phyloP scores from a whole-genome alignment of 2,113 vertebrate genomes.

The Cygnus buccinator region DNA sequence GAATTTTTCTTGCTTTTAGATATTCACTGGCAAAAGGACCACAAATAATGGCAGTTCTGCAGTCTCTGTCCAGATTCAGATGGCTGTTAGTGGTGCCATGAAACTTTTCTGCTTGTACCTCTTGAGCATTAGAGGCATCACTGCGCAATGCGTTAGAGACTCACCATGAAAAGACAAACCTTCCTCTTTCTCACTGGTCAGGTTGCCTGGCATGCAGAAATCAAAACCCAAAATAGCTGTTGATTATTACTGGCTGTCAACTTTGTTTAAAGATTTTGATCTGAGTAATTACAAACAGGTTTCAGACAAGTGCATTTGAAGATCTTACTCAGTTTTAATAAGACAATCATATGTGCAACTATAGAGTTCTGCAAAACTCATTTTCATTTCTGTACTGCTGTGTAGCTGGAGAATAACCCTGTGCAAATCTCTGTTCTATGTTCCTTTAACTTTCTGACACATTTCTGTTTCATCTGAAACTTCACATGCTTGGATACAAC shows the following conservation, averaged over 20 bases:
- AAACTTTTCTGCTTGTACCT: neutral
- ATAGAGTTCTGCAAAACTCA: neutral
- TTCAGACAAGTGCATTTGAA: neutral
- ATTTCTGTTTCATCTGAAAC: slow-evolving; percentile 24
- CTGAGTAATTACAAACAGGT: neutral
- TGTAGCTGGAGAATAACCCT: neutral
- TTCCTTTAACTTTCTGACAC: slow-evolving; percentile 23
- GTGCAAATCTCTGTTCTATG: neutral
- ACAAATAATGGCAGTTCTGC: neutral
- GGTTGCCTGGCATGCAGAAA: neutral
- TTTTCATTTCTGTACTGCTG: neutral
- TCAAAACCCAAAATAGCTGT: neutral
- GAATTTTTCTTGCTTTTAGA: neutral
- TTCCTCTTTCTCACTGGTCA: neutral
- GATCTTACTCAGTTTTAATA: neutral
- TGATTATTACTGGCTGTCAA: neutral
- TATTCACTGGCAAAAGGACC: neutral
- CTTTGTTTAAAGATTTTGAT: neutral
- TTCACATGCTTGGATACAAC: slow-evolving; percentile 25
- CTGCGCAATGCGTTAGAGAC: neutral
- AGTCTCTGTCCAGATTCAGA: neutral
- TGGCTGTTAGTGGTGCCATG: neutral
- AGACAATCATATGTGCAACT: neutral
- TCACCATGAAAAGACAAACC: neutral
- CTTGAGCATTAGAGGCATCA: neutral